These are phyloP conservation scores for Pantala flavescens DNA, from an alignment of 1,140 invertebrate species.

Conservation along the genomic window DNA sequence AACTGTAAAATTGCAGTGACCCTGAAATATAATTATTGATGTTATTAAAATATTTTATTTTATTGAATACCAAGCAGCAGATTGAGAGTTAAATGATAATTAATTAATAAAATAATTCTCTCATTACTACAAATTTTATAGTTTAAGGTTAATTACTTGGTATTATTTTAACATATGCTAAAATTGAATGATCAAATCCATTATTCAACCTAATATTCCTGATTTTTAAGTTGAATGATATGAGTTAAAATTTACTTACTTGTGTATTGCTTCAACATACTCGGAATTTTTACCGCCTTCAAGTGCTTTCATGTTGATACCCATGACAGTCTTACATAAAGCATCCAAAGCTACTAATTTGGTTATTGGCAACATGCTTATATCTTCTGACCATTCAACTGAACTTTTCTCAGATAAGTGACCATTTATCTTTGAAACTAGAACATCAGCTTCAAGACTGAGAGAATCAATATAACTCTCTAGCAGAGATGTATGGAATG, in stretches of 20 bases:
- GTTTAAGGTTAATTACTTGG: too few relatives aligned
- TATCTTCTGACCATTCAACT: not conserved
- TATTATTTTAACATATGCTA: too few relatives aligned
- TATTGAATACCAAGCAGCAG: too few relatives aligned
- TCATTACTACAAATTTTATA: too few relatives aligned
- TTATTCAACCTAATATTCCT: too few relatives aligned
- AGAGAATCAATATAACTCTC: constrained; percentile 70
- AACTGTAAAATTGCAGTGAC: constrained; percentile 33
- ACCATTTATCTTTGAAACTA: constrained; percentile 50
- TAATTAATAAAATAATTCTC: too few relatives aligned
- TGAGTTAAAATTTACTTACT: constrained; percentile 24
- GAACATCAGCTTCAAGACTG: constrained; percentile 56
- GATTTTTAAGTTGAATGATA: not conserved
- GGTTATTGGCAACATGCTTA: not conserved
- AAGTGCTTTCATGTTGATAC: constrained; percentile 53
- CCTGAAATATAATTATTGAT: constrained; percentile 25
- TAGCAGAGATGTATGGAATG: constrained; percentile 82
- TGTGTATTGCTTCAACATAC: constrained; percentile 63
- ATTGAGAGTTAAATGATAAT: too few relatives aligned
- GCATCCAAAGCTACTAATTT: not conserved
- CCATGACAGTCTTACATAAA: constrained; percentile 66
- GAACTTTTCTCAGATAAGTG: not conserved
- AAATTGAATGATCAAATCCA: too few relatives aligned
- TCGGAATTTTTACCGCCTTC: constrained; percentile 51
- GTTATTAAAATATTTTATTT: too few relatives aligned